Conservation (phyloP, 1,140 invertebrate genomes). For the Pogonomyrmex barbatus region DNA sequence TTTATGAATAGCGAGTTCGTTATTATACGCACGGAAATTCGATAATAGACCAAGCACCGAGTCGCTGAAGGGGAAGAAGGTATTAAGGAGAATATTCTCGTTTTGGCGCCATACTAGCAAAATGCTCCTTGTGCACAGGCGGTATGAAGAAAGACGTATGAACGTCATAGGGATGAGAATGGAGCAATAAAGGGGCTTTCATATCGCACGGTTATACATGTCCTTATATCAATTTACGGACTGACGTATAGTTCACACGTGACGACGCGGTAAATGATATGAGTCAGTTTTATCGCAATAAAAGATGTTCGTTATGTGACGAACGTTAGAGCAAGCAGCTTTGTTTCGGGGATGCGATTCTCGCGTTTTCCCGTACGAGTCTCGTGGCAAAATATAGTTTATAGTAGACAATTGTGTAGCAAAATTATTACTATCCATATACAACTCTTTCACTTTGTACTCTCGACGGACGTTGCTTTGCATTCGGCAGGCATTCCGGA, state of each 20-base stretch:
- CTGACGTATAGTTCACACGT: conserved; percentile 71
- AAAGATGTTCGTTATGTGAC: conserved; percentile 46
- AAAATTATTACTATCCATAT: conserved; percentile 5
- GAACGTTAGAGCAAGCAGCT: conserved; percentile 13
- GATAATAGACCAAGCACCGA: conserved; percentile 52
- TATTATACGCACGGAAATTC: conserved; percentile 54
- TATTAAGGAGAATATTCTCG: conserved; percentile 70
- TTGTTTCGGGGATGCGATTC: conserved; percentile 23
- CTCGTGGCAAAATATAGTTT: conserved; percentile 36
- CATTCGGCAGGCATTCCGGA: conserved; percentile 20
- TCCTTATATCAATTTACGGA: conserved; percentile 73
- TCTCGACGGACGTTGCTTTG: conserved; percentile 4
- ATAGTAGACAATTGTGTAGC: conserved; percentile 18
- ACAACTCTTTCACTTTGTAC: conserved; percentile 28
- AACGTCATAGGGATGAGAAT: conserved; percentile 70
- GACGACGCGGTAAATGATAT: conserved; percentile 56
- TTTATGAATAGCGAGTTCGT: conserved; percentile 46
- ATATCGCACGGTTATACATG: conserved; percentile 72
- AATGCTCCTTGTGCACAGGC: conserved; percentile 52
- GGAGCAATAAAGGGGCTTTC: conserved; percentile 71
- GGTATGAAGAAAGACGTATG: conserved; percentile 61
- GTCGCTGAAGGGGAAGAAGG: conserved; percentile 51
- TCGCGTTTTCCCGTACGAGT: neutral
- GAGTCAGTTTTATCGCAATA: conserved; percentile 46
- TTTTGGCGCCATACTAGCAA: conserved; percentile 54